These are phyloP conservation scores for Tachina grossa DNA, from an alignment of 2,888 invertebrate species.

Conservation along the genomic window DNA sequence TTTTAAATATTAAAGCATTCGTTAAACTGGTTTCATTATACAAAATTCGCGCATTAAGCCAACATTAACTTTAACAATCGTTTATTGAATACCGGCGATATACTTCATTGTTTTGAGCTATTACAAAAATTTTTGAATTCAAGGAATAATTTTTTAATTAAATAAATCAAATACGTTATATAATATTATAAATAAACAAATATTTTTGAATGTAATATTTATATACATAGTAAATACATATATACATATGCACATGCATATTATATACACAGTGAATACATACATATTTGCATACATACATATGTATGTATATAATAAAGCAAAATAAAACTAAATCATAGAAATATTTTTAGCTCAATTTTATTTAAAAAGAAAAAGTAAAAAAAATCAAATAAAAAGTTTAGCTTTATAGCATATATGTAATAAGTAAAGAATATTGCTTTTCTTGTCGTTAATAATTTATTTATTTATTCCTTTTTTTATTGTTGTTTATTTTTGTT, in stretches of 20 bases:
- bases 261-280: not conserved
- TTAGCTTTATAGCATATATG: not conserved
- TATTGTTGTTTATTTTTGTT: constrained; percentile 55
- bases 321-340: constrained; percentile 25
- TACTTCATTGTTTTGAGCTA: too few relatives aligned
- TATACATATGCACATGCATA: too few relatives aligned
- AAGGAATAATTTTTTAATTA: too few relatives aligned
- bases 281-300: constrained; percentile 54
- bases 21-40: too few relatives aligned
- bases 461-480: constrained; percentile 11
- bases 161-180: not conserved
- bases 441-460: constrained; percentile 62
- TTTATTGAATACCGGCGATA: too few relatives aligned
- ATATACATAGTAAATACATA: too few relatives aligned
- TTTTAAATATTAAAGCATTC: too few relatives aligned
- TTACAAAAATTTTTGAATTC: too few relatives aligned
- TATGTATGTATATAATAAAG: constrained; percentile 27
- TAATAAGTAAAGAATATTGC: constrained; percentile 45
- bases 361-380: constrained; percentile 38
- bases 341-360: constrained; percentile 72
- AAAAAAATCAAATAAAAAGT: constrained; percentile 10
- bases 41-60: too few relatives aligned
- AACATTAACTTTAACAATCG: too few relatives aligned
- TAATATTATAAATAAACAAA: constrained; percentile 21
- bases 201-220: constrained; percentile 41